A percentile compares a stretch with the other conserved stretches of the same genome.
phyloP scores from a whole-genome alignment of 2,888 invertebrate genomes.

The Thymelicus acteon region DNA sequence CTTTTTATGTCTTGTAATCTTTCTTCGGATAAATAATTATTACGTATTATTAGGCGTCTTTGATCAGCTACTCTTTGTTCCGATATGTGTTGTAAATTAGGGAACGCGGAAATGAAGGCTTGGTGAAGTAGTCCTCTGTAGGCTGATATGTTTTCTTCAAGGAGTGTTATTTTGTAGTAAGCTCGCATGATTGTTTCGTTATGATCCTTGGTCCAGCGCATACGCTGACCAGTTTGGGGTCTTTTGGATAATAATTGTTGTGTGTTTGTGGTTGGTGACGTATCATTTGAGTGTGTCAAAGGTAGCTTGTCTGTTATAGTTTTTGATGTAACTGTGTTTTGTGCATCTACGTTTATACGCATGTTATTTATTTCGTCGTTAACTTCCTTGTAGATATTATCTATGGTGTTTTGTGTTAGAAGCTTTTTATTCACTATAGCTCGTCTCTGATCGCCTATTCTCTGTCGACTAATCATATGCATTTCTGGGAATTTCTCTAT shows the following conservation, averaged over 20 bases:
- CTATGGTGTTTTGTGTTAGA: slow-evolving; percentile 33
- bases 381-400: slow-evolving; percentile 32
- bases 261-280: not conserved
- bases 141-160: slow-evolving; percentile 34
- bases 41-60: slow-evolving; percentile 37
- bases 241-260: too few species aligned
- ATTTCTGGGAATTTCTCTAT: slow-evolving; percentile 35
- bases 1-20: not conserved
- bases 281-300: not conserved
- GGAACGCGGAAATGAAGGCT: slow-evolving; percentile 28
- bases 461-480: slow-evolving; percentile 33
- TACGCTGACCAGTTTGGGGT: not conserved
- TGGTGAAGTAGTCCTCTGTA: slow-evolving; percentile 34
- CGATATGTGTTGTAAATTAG: slow-evolving; percentile 34
- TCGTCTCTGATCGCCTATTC: slow-evolving; percentile 40
- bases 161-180: slow-evolving; percentile 34
- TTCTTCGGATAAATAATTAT: slow-evolving; percentile 31
- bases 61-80: slow-evolving; percentile 42
- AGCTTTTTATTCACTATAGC: slow-evolving; percentile 38
- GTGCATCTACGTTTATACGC: not conserved
- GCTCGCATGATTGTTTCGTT: slow-evolving; percentile 36
- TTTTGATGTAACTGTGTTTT: not conserved
- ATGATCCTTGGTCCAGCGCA: slow-evolving; percentile 35
- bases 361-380: slow-evolving; percentile 5
- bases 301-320: not conserved